A percentile compares a stretch with the other conserved stretches of the same genome.
phyloP scores from a whole-genome alignment of 2,888 invertebrate species.

The Amphipoea lucens region DNA sequence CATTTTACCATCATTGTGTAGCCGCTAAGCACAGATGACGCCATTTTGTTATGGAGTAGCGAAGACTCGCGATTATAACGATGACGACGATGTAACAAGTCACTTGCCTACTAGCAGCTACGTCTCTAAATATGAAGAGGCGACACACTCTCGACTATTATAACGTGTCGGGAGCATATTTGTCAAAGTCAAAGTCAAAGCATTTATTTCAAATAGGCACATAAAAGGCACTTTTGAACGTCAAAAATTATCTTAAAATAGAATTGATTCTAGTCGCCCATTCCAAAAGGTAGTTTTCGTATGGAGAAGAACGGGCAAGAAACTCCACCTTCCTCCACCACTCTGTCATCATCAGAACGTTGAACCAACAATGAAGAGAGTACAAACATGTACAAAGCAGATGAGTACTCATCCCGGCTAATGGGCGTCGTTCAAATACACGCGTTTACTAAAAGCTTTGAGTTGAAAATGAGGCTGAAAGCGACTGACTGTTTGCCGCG shows the following conservation, averaged over 20 bases:
- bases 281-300: no score
- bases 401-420: constrained; percentile 48
- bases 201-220: no score
- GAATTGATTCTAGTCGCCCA: no score
- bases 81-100: constrained; percentile 8
- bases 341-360: constrained; percentile 43
- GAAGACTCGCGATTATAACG: not conserved
- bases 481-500: constrained; percentile 26
- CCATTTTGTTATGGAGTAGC: constrained; percentile 7
- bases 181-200: no score
- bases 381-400: constrained; percentile 49
- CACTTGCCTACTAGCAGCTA: constrained; percentile 8
- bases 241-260: no score
- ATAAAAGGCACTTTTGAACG: no score
- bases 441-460: constrained; percentile 57
- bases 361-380: constrained; percentile 44
- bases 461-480: constrained; percentile 25
- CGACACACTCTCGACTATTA: constrained; percentile 18
- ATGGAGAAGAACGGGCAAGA: no score
- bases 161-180: constrained; percentile 38
- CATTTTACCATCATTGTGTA: not conserved
- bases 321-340: no score
- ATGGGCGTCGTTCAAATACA: constrained; percentile 53
- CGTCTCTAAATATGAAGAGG: constrained; percentile 4
- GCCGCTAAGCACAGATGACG: not conserved